phyloP scores from a whole-genome alignment of 2,888 invertebrate species.

The Platynereis dumerilii region DNA sequence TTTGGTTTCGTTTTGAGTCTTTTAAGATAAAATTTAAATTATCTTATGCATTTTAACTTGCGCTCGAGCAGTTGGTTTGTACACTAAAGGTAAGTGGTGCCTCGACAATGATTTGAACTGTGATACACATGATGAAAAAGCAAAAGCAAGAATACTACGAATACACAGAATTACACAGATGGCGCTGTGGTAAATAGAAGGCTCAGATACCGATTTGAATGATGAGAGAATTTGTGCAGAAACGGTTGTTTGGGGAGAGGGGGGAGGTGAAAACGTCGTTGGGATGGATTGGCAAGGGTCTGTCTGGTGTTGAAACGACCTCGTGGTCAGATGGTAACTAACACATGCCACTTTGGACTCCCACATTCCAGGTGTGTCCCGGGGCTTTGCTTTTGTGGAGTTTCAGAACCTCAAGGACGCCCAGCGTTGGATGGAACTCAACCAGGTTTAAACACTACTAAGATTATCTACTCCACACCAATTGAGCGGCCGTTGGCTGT shows the following conservation, averaged over 20 bases:
- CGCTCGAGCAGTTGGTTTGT: no score
- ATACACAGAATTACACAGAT: constrained; percentile 14
- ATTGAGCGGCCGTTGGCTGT: constrained; percentile 37
- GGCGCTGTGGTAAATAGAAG: constrained; percentile 3
- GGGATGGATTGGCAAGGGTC: constrained; percentile 5
- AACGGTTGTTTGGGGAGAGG: constrained; percentile 12
- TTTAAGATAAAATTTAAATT: no score
- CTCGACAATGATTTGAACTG: no score
- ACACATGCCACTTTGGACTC: constrained; percentile 31
- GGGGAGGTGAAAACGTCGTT: constrained; percentile 9
- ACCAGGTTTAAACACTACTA: constrained; percentile 72
- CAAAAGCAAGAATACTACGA: no score
- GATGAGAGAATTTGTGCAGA: no score
- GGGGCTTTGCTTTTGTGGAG: constrained; percentile 92
- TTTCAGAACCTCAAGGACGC: constrained; percentile 88
- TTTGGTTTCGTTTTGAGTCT: no score
- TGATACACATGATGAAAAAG: no score
- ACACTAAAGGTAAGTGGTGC: no score
- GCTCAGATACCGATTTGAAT: no score
- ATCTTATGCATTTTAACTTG: no score
- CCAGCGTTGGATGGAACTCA: constrained; percentile 88
- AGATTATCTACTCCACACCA: constrained; percentile 17
- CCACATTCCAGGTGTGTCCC: constrained; percentile 75
- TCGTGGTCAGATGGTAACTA: constrained; percentile 22
- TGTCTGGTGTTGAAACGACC: constrained; percentile 7